Conservation (phyloP, 2,888 invertebrate genomes). For the Saturnia pavonia region DNA sequence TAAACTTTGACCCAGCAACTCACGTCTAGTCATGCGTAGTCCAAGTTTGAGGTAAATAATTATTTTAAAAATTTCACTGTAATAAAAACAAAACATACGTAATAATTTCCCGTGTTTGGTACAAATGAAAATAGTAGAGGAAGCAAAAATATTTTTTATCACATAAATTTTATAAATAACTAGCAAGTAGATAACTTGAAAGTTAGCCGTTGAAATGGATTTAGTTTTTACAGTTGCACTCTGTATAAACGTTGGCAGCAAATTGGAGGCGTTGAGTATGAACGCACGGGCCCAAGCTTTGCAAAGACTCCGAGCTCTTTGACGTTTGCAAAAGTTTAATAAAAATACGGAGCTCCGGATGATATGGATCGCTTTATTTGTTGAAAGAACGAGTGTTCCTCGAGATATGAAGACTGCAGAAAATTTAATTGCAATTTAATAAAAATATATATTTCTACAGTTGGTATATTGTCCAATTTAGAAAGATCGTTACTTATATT, state of each 20-base stretch:
- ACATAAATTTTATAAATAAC: too few species aligned
- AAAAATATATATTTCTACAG: background rate
- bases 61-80: too few species aligned
- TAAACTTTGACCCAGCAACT: too few species aligned
- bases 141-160: too few species aligned
- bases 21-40: too few species aligned
- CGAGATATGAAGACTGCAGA: background rate
- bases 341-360: background rate
- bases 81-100: too few species aligned
- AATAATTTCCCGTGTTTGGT: too few species aligned
- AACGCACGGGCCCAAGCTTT: background rate
- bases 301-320: background rate
- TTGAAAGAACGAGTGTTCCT: background rate
- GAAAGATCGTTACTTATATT: background rate
- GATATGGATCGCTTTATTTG: background rate
- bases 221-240: background rate
- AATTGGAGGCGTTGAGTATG: background rate
- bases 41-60: too few species aligned
- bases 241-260: background rate
- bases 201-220: background rate
- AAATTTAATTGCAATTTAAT: background rate
- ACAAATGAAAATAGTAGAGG: too few species aligned
- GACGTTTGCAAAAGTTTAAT: background rate
- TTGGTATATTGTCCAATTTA: background rate
- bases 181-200: background rate